Base-by-base conservation (phyloP, 1,140 invertebrate genomes). In the Bombus superbus region DNA sequence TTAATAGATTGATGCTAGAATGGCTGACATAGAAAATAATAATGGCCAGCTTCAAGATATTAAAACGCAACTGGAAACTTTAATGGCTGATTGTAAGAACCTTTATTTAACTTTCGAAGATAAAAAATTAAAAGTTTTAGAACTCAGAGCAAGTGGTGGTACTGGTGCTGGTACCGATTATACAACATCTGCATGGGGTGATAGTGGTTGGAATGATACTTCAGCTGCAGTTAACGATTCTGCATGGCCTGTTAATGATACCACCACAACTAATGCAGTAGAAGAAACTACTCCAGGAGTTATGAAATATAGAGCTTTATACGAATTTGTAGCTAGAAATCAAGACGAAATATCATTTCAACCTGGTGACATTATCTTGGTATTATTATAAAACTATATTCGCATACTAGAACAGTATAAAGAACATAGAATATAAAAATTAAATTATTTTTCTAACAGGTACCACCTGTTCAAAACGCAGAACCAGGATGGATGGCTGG, bases 401-500 rank as follows among this genome's bases (percentile, higher is more conserved):
- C 47, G n/a, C 0, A 40, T 25, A 68, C 9, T 25, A 40, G 32
- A 18, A 44, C 47, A 1, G n/a, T 73, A 64, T n/a, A 40, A 68
- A 57, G 11, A 69, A 32, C 28, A 62, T 38, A 44, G 28, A 25
- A 32, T 59, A 64, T 59, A 64, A 32, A 28, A 22, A 42, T 38
- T 42, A 32, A 40, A 25, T 62, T 32, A 47, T 82, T 9, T 62
- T 85, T 62, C 81, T 92, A 92, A 95, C 88, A 97, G 96, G 97
- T 99, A 40, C 97, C 98, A 44, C 95, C 97, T 47, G 97, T 97
- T 82, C 98, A 99, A 94, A 97, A 97, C 91, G 97, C 98, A 2
- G 99, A 99, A 93, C 98, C 98, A 18, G 99, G 99, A n/a, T 99
- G 99, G 99, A 96, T 98, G 88, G 98, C 98, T 88, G 99, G 99